Evolutionary conservation across 2,113 vertebrate species (phyloP).

Genomic region (Triplophysa rosa): DNA sequence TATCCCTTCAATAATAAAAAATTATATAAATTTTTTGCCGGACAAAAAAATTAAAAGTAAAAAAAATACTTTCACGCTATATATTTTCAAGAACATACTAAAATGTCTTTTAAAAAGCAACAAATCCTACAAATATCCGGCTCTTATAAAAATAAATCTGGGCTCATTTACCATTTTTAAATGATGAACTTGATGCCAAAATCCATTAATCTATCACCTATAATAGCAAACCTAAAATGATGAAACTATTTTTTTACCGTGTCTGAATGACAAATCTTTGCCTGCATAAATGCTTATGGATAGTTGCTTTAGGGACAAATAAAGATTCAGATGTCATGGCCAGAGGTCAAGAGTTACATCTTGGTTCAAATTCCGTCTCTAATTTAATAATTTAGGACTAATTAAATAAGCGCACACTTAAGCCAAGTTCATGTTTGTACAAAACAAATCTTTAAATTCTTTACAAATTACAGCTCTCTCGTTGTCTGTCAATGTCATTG

Average conservation of each 20-base stretch:
- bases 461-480: background rate
- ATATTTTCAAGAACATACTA: too few species aligned
- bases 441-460: background rate
- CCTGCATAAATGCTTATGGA: background rate
- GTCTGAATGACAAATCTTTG: background rate
- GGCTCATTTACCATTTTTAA: background rate
- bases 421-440: conserved; percentile 25
- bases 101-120: background rate
- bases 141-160: background rate
- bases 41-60: too few species aligned
- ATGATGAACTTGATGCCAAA: too few species aligned
- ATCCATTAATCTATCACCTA: background rate
- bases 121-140: background rate
- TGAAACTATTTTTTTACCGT: background rate
- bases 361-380: conserved; percentile 20
- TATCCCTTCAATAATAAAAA: too few species aligned
- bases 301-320: conserved; percentile 60
- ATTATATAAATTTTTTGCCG: too few species aligned
- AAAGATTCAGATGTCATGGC: conserved; percentile 62
- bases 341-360: conserved; percentile 22
- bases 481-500: background rate
- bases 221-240: background rate
- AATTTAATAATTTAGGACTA: conserved; percentile 29
- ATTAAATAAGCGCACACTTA: conserved; percentile 39
- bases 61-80: too few species aligned